Conservation (phyloP, 2,888 invertebrate species). For the Tanytarsus gracilentus region DNA sequence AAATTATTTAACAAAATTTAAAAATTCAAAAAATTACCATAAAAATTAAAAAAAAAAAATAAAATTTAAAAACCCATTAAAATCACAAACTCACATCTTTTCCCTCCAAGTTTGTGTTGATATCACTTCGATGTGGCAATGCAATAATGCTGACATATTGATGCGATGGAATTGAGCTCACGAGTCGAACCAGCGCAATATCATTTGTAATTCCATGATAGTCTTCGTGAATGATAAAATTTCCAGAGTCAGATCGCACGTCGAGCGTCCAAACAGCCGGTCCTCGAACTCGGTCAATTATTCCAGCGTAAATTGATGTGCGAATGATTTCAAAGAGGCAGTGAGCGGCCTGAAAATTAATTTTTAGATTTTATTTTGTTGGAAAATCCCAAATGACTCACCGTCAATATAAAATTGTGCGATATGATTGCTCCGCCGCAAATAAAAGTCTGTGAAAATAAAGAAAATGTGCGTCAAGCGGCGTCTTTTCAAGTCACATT, state of each 20-base stretch:
- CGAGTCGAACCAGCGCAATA: conserved; percentile 6
- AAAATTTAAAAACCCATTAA: too few relatives aligned
- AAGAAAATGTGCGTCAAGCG: too few relatives aligned
- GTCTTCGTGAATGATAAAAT: conserved; percentile 14
- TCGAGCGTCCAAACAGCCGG: conserved; percentile 14
- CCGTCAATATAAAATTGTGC: conserved; percentile 19
- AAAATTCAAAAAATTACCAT: too few relatives aligned
- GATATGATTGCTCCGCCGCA: conserved; percentile 10
- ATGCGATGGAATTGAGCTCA: not conserved
- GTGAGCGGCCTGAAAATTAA: conserved; percentile 7
- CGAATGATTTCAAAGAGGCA: conserved; percentile 1
- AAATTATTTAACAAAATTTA: too few relatives aligned
- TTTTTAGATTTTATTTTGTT: not conserved
- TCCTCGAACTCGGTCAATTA: conserved; percentile 8
- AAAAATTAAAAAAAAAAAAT: too few relatives aligned
- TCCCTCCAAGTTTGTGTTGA: not conserved
- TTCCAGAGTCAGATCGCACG: not conserved
- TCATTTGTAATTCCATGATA: not conserved
- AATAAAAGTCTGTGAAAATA: too few relatives aligned
- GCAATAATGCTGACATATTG: not conserved
- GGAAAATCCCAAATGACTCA: not conserved
- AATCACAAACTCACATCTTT: too few relatives aligned
- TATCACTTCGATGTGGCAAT: not conserved
- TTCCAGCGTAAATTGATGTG: conserved; percentile 7
- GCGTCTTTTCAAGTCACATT: too few relatives aligned